phyloP scores from a whole-genome alignment of 2,113 vertebrate species.

The Tragelaphus strepsiceros region DNA sequence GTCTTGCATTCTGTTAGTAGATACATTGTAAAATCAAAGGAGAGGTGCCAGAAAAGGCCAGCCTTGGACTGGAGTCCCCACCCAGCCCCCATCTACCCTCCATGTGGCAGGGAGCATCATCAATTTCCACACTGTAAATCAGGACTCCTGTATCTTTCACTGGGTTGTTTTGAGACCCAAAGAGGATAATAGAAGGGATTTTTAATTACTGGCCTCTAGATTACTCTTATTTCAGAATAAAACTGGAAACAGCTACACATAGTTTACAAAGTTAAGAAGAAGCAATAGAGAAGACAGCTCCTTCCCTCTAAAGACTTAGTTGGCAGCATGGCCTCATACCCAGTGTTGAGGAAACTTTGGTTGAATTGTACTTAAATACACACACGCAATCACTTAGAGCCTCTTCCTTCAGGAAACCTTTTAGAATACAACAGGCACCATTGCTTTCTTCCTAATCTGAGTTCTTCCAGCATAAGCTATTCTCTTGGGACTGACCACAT shows the following conservation, averaged over 20 bases:
- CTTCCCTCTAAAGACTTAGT: neutral
- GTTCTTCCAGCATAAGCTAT: neutral
- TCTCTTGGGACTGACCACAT: neutral
- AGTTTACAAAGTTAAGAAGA: neutral
- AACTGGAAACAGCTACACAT: neutral
- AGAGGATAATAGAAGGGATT: neutral
- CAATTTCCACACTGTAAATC: no score
- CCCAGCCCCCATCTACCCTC: neutral
- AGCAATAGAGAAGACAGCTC: neutral
- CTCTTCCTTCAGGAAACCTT: neutral
- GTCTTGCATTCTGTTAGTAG: neutral
- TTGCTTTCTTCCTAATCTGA: neutral
- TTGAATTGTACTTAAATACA: neutral
- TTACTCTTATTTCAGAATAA: neutral
- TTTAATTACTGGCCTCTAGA: neutral
- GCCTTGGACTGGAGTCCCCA: neutral
- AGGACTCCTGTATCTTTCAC: neutral
- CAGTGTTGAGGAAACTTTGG: no score
- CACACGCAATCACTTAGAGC: neutral
- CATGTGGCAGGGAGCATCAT: no score
- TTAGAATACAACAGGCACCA: neutral
- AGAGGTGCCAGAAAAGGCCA: neutral
- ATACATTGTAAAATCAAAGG: neutral
- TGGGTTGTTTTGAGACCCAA: neutral
- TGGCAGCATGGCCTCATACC: neutral